A percentile compares a stretch with the other conserved stretches of the same genome.
Conservation (phyloP, 2,113 vertebrate genomes). For the Albula glossodonta region DNA sequence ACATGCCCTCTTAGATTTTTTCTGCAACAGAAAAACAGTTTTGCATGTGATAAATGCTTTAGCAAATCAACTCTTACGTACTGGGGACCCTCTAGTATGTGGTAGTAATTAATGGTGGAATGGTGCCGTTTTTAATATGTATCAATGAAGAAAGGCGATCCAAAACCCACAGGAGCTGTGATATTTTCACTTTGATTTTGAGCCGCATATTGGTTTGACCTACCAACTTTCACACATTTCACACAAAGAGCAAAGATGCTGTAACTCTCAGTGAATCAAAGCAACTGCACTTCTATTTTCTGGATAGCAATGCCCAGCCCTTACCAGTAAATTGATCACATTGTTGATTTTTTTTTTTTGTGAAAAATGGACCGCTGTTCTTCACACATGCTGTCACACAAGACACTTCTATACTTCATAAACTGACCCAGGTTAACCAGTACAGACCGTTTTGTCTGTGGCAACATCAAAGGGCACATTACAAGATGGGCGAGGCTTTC, state of each 20-base stretch:
- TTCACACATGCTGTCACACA: slow-evolving; percentile 10
- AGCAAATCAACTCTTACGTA: background rate
- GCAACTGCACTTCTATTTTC: background rate
- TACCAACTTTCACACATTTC: background rate
- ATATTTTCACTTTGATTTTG: background rate
- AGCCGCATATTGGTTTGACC: background rate
- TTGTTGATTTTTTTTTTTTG: background rate
- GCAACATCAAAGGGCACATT: slow-evolving; percentile 33
- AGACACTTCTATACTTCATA: slow-evolving; percentile 2
- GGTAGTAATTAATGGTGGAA: too few relatives aligned
- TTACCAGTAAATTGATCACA: background rate
- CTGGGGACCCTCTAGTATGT: background rate
- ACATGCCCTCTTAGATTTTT: too few relatives aligned
- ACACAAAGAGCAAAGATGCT: background rate
- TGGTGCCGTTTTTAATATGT: too few relatives aligned
- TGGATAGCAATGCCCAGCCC: background rate
- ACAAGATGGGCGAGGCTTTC: slow-evolving; percentile 21
- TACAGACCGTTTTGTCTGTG: slow-evolving; percentile 15
- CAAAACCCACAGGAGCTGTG: background rate
- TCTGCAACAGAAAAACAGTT: too few relatives aligned
- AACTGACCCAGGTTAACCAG: background rate
- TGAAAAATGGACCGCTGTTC: background rate
- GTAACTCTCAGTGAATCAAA: background rate
- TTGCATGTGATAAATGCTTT: too few relatives aligned
- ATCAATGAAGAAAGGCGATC: background rate